Evolutionary conservation across 1,140 invertebrate genomes (phyloP), one percentile per base, ranked within the genome.

Genomic region (Anastrepha ludens): DNA sequence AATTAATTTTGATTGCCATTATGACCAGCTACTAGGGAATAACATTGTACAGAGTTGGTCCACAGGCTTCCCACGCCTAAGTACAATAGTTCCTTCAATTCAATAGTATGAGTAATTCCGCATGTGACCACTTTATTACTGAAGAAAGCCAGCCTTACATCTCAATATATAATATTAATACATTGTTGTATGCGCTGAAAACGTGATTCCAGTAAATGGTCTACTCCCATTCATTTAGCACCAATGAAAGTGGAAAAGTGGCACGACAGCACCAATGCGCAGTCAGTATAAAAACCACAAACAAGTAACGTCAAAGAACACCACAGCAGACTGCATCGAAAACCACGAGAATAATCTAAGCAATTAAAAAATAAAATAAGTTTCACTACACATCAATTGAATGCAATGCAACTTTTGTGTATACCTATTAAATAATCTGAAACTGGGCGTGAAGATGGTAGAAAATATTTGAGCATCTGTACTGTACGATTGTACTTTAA

Each of bases 211-310:
- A 81, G 44, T 47, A 15, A 74, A 13, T 15, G 8, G 41, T 47
- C 67, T 47, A 74, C 67, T 47, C 67, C 39, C 67, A 74, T 74
- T 74, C 67, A 74, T 47, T 47, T 70, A 13, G 44, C 74, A 81
- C 74, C 74, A 81, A 81, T 81, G 74, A 81, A 81, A 81, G 74
- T 29, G 5, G 44, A 11, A 81, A 81, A 81, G 47, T 81, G 50
- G 74, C 74, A 81, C 74, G 47, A 29, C 20, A 81, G 55, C 74
- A 81, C 47, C 74, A 17, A 55, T 81, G 74, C 29, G 74, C 74
- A 50, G 47, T 55, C 41, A 81, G 11, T 50, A 44, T 47, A 20
- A n/a, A 8, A 50, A 81, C 11, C 11, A 6, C 2, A 55, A 55
- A 55, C 6, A 55, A 55, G 11, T 55, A 55, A 2, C 11, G 29